Base-by-base conservation (phyloP, 2,113 vertebrate species). In the Odocoileus hemionus region DNA sequence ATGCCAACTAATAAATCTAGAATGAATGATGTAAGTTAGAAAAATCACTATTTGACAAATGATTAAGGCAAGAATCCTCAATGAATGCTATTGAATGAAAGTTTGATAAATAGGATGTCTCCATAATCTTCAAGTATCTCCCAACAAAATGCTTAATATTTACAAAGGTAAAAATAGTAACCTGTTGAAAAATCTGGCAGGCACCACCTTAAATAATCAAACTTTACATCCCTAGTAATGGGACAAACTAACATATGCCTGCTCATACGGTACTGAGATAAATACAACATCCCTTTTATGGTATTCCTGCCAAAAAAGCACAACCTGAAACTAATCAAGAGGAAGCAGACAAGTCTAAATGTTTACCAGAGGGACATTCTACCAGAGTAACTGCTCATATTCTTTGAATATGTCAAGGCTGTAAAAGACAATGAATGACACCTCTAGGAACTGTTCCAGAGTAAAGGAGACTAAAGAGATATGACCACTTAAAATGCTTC, bases 141-240 rank as follows among this genome's bases (percentile, higher is more conserved):
- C 10, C 76, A 43, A 74, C 45, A 80, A 67, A 86, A 55, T 52
- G 4, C 80, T 86, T 95, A 80, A 87, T 93, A 70, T 89, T 82
- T 91, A 74, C 45, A 92, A 82, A 76, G 33, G 2, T 70, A 80
- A 96, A 96, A 95, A 80, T 82, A 83, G 36, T 85, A 94, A 76
- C 15, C 83, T 36, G 43, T 50, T 39, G 36, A 88, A 78, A 84
- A 89, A 39, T 25, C n/a, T 95, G 86, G 33, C 57, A 95, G 52
- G 86, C 2, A 61, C 55, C 36, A 55, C 87, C 58, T 88, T 96
- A 78, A 92, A 39, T 86, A 91, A 80, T 84, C 58, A 67, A 64
- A 86, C 9, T 96, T 84, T 83, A 52, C 5, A 86, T 88, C 15
- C 28, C n/a, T n/a, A 89, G 14, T 82, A 86, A 50, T 45, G 43